Evolutionary conservation across 2,888 invertebrate species (phyloP).

Genomic region (Acholoe squamosa): DNA sequence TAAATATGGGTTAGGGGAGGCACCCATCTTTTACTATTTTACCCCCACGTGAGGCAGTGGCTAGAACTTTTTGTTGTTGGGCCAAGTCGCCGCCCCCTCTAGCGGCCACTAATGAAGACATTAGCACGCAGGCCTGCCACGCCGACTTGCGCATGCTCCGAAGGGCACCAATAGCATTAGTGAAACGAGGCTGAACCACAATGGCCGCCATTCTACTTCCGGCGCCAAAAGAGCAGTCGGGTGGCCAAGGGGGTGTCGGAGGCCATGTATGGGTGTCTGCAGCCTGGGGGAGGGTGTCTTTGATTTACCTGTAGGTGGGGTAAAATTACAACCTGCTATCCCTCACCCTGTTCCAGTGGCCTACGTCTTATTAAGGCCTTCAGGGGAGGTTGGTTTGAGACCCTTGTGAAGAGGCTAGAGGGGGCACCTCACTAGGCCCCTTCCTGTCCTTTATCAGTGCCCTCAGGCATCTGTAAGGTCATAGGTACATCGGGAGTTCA

Average conservation of each 20-base stretch:
- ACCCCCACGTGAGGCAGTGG: no score
- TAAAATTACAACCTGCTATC: conserved; percentile 36
- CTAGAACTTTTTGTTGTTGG: not conserved
- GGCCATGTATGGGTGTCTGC: conserved; percentile 5
- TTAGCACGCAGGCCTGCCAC: conserved; percentile 49
- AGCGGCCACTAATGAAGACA: conserved; percentile 33
- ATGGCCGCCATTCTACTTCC: conserved; percentile 46
- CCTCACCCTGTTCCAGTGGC: not conserved
- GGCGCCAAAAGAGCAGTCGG: conserved; percentile 47
- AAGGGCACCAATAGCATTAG: conserved; percentile 25
- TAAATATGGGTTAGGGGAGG: not conserved
- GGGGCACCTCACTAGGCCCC: no score
- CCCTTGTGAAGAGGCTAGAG: no score
- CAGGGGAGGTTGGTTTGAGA: no score
- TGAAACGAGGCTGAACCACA: conserved; percentile 45
- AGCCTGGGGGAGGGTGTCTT: no score
- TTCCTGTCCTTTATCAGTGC: no score
- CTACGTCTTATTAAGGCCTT: not conserved
- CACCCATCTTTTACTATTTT: no score
- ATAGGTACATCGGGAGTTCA: no score
- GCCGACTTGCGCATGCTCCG: conserved; percentile 39
- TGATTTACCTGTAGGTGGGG: conserved; percentile 31
- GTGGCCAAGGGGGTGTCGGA: not conserved
- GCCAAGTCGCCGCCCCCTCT: not conserved
- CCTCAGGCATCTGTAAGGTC: no score